Conservation (phyloP, 2,888 invertebrate species). For the Scaptomyza flava region DNA sequence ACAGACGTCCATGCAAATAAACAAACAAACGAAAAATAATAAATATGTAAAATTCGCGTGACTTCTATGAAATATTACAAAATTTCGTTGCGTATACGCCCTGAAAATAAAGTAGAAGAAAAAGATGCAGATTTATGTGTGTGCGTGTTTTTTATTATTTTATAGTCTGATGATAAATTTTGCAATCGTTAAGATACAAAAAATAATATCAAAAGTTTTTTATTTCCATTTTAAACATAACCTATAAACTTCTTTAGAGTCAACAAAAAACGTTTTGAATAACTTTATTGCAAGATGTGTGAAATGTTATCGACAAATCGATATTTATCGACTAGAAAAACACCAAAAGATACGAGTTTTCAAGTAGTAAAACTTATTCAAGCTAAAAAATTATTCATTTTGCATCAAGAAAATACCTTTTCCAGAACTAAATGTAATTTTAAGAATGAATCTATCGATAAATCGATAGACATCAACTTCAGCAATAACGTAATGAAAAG, state of each 20-base stretch:
- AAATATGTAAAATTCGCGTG: constrained; percentile 42
- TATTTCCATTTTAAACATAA: too few relatives aligned
- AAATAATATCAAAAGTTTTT: too few relatives aligned
- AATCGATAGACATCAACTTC: not conserved
- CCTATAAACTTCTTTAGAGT: too few relatives aligned
- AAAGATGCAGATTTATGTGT: constrained; percentile 4
- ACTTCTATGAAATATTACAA: constrained; percentile 46
- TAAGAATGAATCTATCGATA: not conserved
- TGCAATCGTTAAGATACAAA: constrained; percentile 33
- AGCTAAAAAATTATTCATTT: too few relatives aligned
- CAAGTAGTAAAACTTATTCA: too few relatives aligned
- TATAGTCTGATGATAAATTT: constrained; percentile 47
- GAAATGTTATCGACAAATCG: not conserved
- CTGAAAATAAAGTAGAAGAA: constrained; percentile 14
- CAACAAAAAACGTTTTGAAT: too few relatives aligned
- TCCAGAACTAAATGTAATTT: too few relatives aligned
- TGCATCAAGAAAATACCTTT: too few relatives aligned
- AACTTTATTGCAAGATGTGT: not conserved
- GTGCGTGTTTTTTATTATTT: constrained; percentile 25
- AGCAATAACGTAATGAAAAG: not conserved
- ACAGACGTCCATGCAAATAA: constrained; percentile 23
- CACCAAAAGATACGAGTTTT: too few relatives aligned
- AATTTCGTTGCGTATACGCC: constrained; percentile 55
- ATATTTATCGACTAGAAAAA: not conserved
- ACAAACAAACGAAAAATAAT: not conserved